phyloP scores from a whole-genome alignment of 2,113 vertebrate species.

The Oncorhynchus keta region DNA sequence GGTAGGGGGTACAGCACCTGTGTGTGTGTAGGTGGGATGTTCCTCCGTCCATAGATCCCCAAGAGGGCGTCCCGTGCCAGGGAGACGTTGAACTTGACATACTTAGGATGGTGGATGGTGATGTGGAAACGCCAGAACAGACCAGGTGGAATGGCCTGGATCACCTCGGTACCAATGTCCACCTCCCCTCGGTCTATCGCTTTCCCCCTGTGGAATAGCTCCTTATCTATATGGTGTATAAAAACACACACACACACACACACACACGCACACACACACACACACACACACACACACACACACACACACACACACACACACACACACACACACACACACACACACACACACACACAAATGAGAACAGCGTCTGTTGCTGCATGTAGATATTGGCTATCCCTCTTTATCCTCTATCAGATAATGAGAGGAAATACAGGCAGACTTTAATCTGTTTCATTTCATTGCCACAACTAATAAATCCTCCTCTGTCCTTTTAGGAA shows the following conservation, averaged over 20 bases:
- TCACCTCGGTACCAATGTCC: slow-evolving; percentile 89
- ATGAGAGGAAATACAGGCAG: background rate
- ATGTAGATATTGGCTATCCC: background rate
- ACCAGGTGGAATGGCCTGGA: slow-evolving; percentile 91
- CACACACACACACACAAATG: background rate
- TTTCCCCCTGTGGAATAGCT: slow-evolving; percentile 76
- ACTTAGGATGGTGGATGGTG: slow-evolving; percentile 91
- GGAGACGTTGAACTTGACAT: slow-evolving; percentile 96
- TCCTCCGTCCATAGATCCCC: slow-evolving; percentile 96
- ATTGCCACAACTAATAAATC: background rate
- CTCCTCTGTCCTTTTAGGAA: background rate
- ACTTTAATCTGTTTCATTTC: background rate
- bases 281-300: background rate
- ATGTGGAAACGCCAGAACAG: slow-evolving; percentile 98
- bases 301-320: background rate
- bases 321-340: background rate
- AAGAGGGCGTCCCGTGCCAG: slow-evolving; percentile 92
- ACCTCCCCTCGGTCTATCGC: slow-evolving; percentile 94
- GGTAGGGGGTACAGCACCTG: slow-evolving; percentile 78
- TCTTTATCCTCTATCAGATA: background rate
- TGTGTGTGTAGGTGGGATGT: slow-evolving; percentile 96
- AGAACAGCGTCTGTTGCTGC: background rate
- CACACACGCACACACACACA: background rate
- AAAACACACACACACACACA: background rate
- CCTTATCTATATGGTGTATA: slow-evolving; percentile 57